phyloP scores from a whole-genome alignment of 2,113 vertebrate species.

The Sturnira hondurensis region DNA sequence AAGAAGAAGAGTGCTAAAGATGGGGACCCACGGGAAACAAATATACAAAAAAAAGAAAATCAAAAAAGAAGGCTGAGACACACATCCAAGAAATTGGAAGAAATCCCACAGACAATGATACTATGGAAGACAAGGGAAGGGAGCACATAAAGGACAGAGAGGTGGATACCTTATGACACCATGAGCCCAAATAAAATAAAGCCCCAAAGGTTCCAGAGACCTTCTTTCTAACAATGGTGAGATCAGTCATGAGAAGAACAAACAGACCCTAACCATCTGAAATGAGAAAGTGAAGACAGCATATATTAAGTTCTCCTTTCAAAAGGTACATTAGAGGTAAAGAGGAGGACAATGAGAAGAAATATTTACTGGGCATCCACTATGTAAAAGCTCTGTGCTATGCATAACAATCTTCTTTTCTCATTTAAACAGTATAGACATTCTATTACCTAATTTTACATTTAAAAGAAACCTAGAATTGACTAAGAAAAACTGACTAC shows the following conservation, averaged over 20 bases:
- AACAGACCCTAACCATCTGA: background rate
- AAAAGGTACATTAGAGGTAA: background rate
- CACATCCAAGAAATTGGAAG: background rate
- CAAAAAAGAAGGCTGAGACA: background rate
- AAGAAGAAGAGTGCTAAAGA: background rate
- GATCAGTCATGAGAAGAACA: background rate
- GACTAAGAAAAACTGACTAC: background rate
- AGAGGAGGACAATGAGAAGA: background rate
- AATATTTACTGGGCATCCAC: background rate
- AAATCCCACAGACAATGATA: background rate
- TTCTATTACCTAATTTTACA: background rate
- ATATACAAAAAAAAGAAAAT: background rate
- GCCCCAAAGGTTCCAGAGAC: background rate
- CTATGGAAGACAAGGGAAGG: background rate
- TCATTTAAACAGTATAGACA: background rate
- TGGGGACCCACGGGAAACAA: background rate
- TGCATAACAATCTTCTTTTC: background rate
- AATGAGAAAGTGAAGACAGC: background rate
- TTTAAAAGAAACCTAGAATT: background rate
- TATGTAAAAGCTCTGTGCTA: background rate
- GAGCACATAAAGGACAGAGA: background rate
- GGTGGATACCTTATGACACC: background rate
- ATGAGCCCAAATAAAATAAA: background rate
- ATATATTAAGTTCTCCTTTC: background rate
- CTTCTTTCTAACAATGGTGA: background rate